Percentiles rank a stretch among this genome's conserved stretches.
phyloP scores from a whole-genome alignment of 2,113 vertebrate genomes.

The Pseudolaguvia tuberculata region DNA sequence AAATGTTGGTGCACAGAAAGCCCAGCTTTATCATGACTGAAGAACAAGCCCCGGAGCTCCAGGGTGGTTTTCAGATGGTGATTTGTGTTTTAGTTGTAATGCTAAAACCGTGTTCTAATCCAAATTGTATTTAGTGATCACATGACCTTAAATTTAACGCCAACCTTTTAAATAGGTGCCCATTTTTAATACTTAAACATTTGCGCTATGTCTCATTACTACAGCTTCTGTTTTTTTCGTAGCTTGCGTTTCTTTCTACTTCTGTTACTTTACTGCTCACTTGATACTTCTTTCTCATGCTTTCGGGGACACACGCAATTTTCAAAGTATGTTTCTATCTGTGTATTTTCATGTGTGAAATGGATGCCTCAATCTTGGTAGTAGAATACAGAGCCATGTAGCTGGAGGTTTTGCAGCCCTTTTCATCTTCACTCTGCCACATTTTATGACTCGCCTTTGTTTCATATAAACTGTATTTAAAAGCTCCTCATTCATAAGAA shows the following conservation, averaged over 20 bases:
- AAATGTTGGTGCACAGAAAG: no score
- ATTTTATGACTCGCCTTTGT: constrained; percentile 12
- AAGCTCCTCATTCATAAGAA: neutral
- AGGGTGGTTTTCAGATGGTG: no score
- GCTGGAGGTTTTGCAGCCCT: neutral
- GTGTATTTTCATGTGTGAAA: neutral
- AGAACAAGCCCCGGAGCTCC: no score
- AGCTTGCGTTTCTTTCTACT: constrained; percentile 49
- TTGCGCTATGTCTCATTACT: no score
- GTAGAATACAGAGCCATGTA: neutral
- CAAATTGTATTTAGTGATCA: neutral
- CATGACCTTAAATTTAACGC: neutral
- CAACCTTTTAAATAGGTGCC: neutral
- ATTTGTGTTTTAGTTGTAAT: no score
- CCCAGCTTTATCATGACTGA: no score
- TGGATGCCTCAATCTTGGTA: neutral
- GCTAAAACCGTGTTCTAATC: neutral
- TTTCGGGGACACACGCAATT: neutral
- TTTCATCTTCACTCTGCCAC: constrained; percentile 4
- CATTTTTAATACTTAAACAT: no score
- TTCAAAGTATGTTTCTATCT: neutral
- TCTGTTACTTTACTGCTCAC: constrained; percentile 11
- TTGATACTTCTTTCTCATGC: constrained; percentile 29
- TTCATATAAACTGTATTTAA: constrained; percentile 14
- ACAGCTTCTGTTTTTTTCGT: constrained; percentile 12